A percentile compares a stretch with the other conserved stretches of the same genome.
These are phyloP conservation scores for Drosophila sproati DNA, from an alignment of 1,140 invertebrate species.

Conservation along the genomic window DNA sequence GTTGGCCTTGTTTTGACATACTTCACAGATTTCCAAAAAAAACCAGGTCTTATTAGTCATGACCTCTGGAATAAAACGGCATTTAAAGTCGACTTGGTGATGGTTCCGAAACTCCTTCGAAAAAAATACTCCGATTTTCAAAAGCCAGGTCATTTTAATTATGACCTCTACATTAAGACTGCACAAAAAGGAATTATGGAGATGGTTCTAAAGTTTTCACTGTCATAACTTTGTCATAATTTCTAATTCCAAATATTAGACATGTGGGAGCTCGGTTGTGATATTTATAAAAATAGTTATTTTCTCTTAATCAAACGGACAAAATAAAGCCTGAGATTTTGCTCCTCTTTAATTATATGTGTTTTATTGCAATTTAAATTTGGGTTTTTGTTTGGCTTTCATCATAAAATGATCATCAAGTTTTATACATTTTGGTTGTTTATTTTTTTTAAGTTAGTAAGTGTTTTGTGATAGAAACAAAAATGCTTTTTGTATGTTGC, in stretches of 20 bases:
- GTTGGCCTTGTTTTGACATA: too few relatives aligned
- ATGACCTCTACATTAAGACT: too few relatives aligned
- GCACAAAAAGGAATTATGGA: too few relatives aligned
- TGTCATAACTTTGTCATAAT: not conserved
- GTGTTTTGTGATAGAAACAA: constrained; percentile 47
- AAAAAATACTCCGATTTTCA: too few relatives aligned
- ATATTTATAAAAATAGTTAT: not conserved
- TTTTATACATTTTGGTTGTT: constrained; percentile 39
- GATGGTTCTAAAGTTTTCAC: not conserved
- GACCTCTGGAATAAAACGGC: too few relatives aligned
- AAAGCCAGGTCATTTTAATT: too few relatives aligned
- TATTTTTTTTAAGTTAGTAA: constrained; percentile 62
- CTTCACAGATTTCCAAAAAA: too few relatives aligned
- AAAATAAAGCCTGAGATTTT: not conserved
- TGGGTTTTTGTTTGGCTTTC: constrained; percentile 53
- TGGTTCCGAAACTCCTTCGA: too few relatives aligned
- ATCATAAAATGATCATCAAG: constrained; percentile 65
- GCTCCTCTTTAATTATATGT: not conserved
- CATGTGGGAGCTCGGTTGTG: not conserved
- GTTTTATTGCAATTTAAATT: constrained; percentile 34
- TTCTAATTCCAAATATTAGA: too few relatives aligned
- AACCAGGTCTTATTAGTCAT: too few relatives aligned
- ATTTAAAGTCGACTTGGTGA: too few relatives aligned
- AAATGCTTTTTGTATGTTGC: constrained; percentile 2
- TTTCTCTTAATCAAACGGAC: not conserved